Conservation (phyloP, 2,888 invertebrate species). For the Eucera pruinosa region DNA sequence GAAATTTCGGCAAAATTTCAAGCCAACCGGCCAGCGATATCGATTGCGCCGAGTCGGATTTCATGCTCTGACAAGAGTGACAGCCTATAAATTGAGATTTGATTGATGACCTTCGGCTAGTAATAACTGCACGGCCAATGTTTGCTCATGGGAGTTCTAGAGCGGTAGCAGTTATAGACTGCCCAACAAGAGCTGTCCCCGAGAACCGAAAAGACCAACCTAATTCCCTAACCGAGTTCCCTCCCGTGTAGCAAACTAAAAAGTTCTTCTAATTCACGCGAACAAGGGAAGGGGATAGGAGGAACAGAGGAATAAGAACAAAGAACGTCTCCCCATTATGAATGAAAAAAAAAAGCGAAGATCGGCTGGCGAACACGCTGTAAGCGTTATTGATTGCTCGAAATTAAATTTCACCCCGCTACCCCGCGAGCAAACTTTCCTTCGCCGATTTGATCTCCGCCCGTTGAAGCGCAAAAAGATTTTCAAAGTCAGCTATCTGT, state of each 20-base stretch:
- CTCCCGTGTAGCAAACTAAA: constrained; percentile 32
- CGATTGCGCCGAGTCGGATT: constrained; percentile 50
- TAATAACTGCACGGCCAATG: constrained; percentile 53
- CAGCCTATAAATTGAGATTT: constrained; percentile 64
- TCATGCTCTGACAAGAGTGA: constrained; percentile 46
- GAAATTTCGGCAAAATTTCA: constrained; percentile 45
- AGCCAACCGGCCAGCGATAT: constrained; percentile 5
- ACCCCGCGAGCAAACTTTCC: too few species aligned
- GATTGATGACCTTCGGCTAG: constrained; percentile 62
- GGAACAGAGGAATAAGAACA: constrained; percentile 21
- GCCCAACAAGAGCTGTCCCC: neutral
- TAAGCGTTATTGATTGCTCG: constrained; percentile 36
- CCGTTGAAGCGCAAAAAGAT: neutral
- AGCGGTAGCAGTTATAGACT: constrained; percentile 38
- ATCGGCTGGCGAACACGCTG: constrained; percentile 25
- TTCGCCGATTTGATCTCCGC: neutral
- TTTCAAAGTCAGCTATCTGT: neutral
- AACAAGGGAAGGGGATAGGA: neutral
- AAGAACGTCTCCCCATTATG: constrained; percentile 35
- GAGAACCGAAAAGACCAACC: constrained; percentile 36
- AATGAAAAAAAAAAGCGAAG: constrained; percentile 24
- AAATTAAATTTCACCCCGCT: constrained; percentile 46
- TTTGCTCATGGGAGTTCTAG: constrained; percentile 51
- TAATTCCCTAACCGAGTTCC: constrained; percentile 31
- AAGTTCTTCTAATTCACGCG: constrained; percentile 34